These are phyloP conservation scores for Ephestia elutella DNA, from an alignment of 1,140 invertebrate species.

Conservation along the genomic window DNA sequence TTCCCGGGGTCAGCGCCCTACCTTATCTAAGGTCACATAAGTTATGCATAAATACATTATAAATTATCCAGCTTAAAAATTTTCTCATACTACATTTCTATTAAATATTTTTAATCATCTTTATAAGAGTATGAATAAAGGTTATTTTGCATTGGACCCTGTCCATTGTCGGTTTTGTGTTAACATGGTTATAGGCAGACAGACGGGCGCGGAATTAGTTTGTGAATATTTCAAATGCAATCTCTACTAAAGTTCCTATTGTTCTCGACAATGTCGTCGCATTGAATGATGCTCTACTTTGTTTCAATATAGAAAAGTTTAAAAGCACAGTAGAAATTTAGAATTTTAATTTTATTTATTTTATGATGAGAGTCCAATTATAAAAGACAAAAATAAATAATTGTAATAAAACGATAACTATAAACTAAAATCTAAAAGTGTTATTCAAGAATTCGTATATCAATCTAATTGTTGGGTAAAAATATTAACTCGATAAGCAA, in stretches of 20 bases:
- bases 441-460: too few species aligned
- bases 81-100: slow-evolving; percentile 14
- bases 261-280: slow-evolving; percentile 28
- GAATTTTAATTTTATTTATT: too few species aligned
- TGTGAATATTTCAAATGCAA: slow-evolving; percentile 67
- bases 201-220: slow-evolving; percentile 44
- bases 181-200: slow-evolving; percentile 36
- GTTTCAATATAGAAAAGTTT: background rate
- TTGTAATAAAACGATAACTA: too few species aligned
- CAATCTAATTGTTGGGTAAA: too few species aligned
- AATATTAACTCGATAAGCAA: too few species aligned
- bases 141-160: background rate
- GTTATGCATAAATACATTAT: slow-evolving; percentile 47
- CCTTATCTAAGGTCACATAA: slow-evolving; percentile 28
- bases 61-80: slow-evolving; percentile 26
- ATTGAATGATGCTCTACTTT: slow-evolving; percentile 35
- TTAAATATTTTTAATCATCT: background rate
- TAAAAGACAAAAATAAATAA: too few species aligned
- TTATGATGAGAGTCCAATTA: too few species aligned
- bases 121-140: background rate
- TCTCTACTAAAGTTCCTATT: slow-evolving; percentile 58
- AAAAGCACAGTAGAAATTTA: too few species aligned
- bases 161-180: slow-evolving; percentile 5
- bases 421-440: too few species aligned
- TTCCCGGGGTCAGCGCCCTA: slow-evolving; percentile 25